phyloP scores from a whole-genome alignment of 1,140 invertebrate genomes.

The Zophobas morio region DNA sequence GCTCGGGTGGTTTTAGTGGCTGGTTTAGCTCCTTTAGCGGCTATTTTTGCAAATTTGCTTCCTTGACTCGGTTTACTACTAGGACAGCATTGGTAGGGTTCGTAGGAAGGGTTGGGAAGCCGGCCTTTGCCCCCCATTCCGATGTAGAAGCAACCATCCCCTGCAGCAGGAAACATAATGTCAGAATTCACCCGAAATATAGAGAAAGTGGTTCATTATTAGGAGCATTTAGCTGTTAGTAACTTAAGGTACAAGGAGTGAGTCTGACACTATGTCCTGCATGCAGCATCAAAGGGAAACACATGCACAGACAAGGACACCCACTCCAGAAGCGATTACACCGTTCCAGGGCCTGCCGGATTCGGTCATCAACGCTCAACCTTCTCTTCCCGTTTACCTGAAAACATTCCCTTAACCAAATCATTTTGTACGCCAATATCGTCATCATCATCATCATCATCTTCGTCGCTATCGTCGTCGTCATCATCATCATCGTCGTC shows the following conservation, averaged over 20 bases:
- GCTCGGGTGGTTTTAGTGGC: slow-evolving; percentile 64
- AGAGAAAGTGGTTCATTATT: slow-evolving; percentile 42
- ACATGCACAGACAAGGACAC: slow-evolving; percentile 62
- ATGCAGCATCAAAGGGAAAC: slow-evolving; percentile 62
- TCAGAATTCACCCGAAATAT: slow-evolving; percentile 68
- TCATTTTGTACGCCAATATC: slow-evolving; percentile 68
- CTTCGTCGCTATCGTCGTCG: slow-evolving; percentile 70
- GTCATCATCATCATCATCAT: slow-evolving; percentile 72
- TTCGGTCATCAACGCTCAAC: slow-evolving; percentile 23
- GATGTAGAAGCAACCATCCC: slow-evolving; percentile 96
- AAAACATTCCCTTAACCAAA: slow-evolving; percentile 58
- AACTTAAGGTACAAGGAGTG: slow-evolving; percentile 57
- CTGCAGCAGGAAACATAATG: slow-evolving; percentile 80
- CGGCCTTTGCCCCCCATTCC: slow-evolving; percentile 90
- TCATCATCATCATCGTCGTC: slow-evolving; percentile 70
- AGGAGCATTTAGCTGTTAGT: slow-evolving; percentile 57
- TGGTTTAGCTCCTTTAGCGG: slow-evolving; percentile 64
- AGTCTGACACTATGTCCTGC: slow-evolving; percentile 68
- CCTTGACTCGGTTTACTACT: slow-evolving; percentile 82
- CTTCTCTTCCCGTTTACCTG: slow-evolving; percentile 59
- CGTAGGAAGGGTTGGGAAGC: slow-evolving; percentile 81
- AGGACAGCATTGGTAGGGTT: slow-evolving; percentile 92
- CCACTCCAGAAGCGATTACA: slow-evolving; percentile 57
- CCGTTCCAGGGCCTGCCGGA: slow-evolving; percentile 47
- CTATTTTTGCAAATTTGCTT: slow-evolving; percentile 79